Percentiles rank a stretch among this genome's conserved stretches.
Evolutionary conservation across 2,113 vertebrate species (phyloP).

Genomic region (Peromyscus leucopus): DNA sequence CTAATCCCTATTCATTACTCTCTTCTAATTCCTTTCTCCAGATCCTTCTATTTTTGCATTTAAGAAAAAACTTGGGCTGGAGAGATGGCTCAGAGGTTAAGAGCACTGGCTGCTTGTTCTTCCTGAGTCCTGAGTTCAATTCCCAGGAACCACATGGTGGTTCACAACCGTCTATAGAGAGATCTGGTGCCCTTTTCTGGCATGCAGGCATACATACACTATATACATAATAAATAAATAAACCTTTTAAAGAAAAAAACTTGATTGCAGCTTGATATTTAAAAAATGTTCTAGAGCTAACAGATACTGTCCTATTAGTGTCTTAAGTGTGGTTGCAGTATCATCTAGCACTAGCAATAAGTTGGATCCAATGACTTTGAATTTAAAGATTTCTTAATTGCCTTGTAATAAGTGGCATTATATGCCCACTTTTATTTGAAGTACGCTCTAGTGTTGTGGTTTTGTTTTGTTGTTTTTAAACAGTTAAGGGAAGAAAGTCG

Average conservation of each 20-base stretch:
- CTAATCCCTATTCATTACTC: neutral
- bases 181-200: too few relatives aligned
- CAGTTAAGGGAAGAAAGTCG: constrained; percentile 96
- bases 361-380: constrained; percentile 33
- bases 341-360: constrained; percentile 13
- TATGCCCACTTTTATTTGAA: neutral
- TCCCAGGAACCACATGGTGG: too few relatives aligned
- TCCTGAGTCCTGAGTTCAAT: too few relatives aligned
- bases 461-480: constrained; percentile 21
- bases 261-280: constrained; percentile 39
- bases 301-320: neutral
- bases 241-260: neutral
- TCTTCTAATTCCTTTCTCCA: neutral
- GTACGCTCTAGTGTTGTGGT: constrained; percentile 13
- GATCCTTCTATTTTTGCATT: neutral
- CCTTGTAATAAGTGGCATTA: neutral
- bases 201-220: too few relatives aligned
- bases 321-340: neutral
- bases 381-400: neutral
- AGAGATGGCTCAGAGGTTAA: too few relatives aligned
- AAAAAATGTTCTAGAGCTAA: neutral
- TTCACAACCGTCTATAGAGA: too few relatives aligned
- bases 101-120: too few relatives aligned
- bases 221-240: too few relatives aligned
- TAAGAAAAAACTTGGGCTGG: neutral